Conservation (phyloP, 2,113 vertebrate species). For the Rousettus leschenaultii region DNA sequence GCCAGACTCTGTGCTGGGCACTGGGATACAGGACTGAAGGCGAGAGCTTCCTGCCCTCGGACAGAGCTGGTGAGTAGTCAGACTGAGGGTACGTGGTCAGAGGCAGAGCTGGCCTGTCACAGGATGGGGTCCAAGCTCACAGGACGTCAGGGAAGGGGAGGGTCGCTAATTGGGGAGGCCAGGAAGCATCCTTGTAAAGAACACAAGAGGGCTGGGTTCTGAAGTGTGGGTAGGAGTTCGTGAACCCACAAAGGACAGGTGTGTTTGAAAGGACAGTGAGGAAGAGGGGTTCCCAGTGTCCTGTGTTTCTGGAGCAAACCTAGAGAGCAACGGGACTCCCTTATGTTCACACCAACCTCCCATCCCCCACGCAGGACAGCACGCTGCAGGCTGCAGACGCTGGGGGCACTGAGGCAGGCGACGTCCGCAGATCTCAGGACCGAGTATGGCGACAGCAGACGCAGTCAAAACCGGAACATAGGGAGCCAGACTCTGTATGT, state of each 20-base stretch:
- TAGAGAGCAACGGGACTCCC: background rate
- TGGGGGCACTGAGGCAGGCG: fast-evolving
- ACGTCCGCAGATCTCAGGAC: background rate
- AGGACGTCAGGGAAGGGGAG: background rate
- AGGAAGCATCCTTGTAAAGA: background rate
- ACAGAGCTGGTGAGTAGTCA: background rate
- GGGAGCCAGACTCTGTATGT: conserved; percentile 1
- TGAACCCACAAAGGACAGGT: background rate
- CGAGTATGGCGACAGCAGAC: background rate
- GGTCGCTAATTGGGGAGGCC: background rate
- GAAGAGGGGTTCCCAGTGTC: background rate
- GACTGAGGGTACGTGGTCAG: background rate
- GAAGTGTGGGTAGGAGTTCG: background rate
- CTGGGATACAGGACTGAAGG: background rate
- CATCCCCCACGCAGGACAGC: fast-evolving
- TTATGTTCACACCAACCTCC: background rate
- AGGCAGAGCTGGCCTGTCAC: background rate
- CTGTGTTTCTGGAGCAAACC: background rate
- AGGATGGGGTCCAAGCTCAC: background rate
- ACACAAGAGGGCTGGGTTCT: background rate
- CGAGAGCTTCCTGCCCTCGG: background rate
- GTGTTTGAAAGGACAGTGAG: background rate
- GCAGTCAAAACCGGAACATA: background rate
- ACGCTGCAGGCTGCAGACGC: background rate
- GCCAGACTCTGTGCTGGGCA: background rate